Conservation (phyloP, 1,140 invertebrate genomes). For the Neotoxoptera formosana region DNA sequence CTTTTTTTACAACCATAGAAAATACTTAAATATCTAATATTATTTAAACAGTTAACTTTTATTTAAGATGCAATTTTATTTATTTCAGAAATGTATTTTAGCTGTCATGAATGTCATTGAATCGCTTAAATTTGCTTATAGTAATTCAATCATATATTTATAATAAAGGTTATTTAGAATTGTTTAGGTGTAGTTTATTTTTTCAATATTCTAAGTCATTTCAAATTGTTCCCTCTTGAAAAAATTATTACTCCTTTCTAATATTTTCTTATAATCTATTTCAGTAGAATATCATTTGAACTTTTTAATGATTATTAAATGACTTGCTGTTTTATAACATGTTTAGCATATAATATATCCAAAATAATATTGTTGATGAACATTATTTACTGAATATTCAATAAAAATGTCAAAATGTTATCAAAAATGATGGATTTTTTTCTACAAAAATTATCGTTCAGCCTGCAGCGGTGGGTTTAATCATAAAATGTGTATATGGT, state of each 20-base stretch:
- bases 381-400: not conserved
- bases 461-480: not conserved
- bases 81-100: not conserved
- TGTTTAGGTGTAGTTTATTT: not conserved
- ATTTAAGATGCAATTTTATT: not conserved
- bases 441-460: not conserved
- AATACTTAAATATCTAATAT: not conserved
- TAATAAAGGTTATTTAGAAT: not conserved
- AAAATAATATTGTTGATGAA: not conserved
- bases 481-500: not conserved
- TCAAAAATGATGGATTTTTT: not conserved
- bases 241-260: not conserved
- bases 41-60: not conserved
- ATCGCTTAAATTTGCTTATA: not conserved
- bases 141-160: not conserved
- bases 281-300: not conserved
- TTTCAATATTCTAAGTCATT: not conserved
- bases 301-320: not conserved
- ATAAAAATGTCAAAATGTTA: not conserved
- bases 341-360: not conserved
- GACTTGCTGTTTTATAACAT: not conserved
- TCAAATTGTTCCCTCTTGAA: not conserved
- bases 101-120: not conserved
- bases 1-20: not conserved
- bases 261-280: not conserved